A percentile compares a stretch with the other conserved stretches of the same genome.
These are phyloP conservation scores for Drosophila fuyamai DNA, from an alignment of 1,140 invertebrate genomes.

Conservation along the genomic window DNA sequence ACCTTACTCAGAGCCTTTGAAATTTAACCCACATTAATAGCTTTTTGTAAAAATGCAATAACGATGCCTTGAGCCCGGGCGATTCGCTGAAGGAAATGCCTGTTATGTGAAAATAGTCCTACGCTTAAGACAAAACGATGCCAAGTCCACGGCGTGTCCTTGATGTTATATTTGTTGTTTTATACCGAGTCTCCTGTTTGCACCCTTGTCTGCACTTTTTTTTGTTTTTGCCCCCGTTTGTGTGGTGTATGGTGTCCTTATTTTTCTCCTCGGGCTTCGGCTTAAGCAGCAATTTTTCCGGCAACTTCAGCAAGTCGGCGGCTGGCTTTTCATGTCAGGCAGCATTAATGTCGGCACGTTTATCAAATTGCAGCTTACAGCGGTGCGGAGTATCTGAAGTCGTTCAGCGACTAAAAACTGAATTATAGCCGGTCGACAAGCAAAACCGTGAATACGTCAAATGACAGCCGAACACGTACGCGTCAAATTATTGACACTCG, in stretches of 20 bases:
- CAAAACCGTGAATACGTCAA: slow-evolving; percentile 33
- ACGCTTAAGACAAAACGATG: slow-evolving; percentile 8
- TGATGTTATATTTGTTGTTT: slow-evolving; percentile 11
- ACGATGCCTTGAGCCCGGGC: not conserved
- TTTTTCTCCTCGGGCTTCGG: slow-evolving; percentile 5
- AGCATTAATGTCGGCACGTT: slow-evolving; percentile 74
- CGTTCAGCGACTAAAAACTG: slow-evolving; percentile 31
- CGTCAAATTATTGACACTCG: slow-evolving; percentile 55
- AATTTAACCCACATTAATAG: slow-evolving; percentile 5
- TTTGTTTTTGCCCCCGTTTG: not conserved
- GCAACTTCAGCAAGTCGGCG: slow-evolving; percentile 20
- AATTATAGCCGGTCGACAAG: slow-evolving; percentile 40
- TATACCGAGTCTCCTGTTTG: slow-evolving; percentile 11
- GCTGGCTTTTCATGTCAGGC: slow-evolving; percentile 61
- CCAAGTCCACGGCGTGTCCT: slow-evolving; percentile 19
- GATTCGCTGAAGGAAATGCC: slow-evolving; percentile 6
- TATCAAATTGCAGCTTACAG: slow-evolving; percentile 73
- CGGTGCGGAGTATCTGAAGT: slow-evolving; percentile 17
- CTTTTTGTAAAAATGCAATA: slow-evolving; percentile 9
- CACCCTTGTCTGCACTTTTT: slow-evolving; percentile 1
- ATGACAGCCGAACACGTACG: slow-evolving; percentile 51
- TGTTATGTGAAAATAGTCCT: not conserved
- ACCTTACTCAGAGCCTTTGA: slow-evolving; percentile 1
- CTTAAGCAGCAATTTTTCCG: slow-evolving; percentile 41
- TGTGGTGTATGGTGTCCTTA: slow-evolving; percentile 29